Evolutionary conservation across 2,113 vertebrate genomes (phyloP).

Genomic region (Phocoena phocoena): DNA sequence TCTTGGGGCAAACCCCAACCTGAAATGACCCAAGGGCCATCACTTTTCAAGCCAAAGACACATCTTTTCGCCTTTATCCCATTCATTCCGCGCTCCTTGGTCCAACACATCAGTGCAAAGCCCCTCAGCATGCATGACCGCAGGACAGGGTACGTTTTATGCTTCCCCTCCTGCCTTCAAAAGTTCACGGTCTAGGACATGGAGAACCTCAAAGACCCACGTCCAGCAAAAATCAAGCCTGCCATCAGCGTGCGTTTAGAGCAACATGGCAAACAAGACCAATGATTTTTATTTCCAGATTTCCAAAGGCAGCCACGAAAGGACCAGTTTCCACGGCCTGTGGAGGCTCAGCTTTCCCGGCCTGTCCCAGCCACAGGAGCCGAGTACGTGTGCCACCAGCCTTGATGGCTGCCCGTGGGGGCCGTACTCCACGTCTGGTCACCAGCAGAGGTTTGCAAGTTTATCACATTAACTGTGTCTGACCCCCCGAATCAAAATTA

Average conservation of each 20-base stretch:
- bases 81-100: neutral
- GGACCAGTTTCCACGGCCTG: neutral
- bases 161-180: neutral
- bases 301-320: neutral
- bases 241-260: neutral
- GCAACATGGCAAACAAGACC: neutral
- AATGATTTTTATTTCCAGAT: conserved; percentile 34
- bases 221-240: neutral
- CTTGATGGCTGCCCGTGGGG: neutral
- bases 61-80: fast-evolving
- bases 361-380: neutral
- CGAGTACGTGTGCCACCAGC: fast-evolving
- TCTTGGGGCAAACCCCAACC: neutral
- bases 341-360: neutral
- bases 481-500: conserved; percentile 46
- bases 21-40: neutral
- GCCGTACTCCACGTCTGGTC: neutral
- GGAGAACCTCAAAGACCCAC: fast-evolving
- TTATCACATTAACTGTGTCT: conserved; percentile 37
- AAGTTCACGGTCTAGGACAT: fast-evolving
- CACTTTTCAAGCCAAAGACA: neutral
- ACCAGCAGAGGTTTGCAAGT: conserved; percentile 9
- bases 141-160: fast-evolving
- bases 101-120: neutral
- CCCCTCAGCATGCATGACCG: too few species aligned